These are phyloP conservation scores for Manacus vitellinus DNA, from an alignment of 2,113 vertebrate species.

Conservation along the genomic window DNA sequence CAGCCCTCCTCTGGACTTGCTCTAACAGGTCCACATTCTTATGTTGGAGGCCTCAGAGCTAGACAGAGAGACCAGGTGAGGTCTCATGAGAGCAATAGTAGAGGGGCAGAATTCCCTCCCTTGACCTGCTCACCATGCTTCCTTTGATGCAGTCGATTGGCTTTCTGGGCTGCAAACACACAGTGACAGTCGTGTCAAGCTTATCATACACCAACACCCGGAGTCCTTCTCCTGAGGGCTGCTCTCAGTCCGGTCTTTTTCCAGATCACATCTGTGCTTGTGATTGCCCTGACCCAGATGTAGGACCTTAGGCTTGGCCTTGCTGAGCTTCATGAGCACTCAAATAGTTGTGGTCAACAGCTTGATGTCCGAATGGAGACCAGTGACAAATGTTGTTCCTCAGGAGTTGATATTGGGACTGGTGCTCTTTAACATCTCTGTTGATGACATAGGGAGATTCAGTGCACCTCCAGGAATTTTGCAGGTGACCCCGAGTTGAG, in stretches of 20 bases:
- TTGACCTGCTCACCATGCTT: fast-evolving
- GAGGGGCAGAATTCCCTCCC: background rate
- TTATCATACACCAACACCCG: background rate
- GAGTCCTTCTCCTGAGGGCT: background rate
- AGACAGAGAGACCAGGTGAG: background rate
- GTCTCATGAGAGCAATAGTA: background rate
- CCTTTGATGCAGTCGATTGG: background rate
- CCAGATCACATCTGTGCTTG: background rate
- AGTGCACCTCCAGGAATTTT: background rate
- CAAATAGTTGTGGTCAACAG: background rate
- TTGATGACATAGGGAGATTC: background rate
- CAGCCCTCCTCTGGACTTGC: background rate
- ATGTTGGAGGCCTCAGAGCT: background rate
- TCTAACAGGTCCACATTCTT: background rate
- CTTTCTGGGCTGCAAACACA: fast-evolving
- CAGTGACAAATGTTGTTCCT: background rate
- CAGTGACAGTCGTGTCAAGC: background rate
- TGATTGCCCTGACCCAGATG: background rate
- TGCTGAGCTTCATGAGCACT: background rate
- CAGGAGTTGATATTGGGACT: background rate
- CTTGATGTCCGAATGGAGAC: background rate
- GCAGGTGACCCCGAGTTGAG: background rate
- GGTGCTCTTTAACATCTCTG: background rate
- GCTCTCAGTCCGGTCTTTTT: background rate
- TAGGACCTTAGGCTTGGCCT: background rate